phyloP scores from a whole-genome alignment of 2,113 vertebrate genomes.

The Dicentrarchus labrax region DNA sequence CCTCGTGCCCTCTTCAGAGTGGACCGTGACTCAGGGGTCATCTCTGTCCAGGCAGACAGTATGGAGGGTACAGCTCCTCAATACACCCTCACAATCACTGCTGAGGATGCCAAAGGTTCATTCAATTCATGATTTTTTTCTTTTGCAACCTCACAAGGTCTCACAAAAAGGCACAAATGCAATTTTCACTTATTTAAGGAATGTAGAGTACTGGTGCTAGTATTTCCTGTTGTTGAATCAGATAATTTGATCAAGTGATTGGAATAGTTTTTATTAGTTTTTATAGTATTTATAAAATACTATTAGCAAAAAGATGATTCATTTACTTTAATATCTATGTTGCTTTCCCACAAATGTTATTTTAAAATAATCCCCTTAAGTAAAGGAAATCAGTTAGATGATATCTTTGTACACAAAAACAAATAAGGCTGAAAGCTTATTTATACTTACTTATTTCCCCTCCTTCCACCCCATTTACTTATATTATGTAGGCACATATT shows the following conservation, averaged over 20 bases:
- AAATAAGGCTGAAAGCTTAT: neutral
- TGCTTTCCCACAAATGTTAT: no score
- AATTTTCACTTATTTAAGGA: neutral
- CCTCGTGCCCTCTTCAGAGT: slow-evolving; percentile 83
- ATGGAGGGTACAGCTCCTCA: slow-evolving; percentile 78
- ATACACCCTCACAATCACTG: slow-evolving; percentile 80
- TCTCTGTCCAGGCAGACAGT: slow-evolving; percentile 80
- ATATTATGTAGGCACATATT: neutral
- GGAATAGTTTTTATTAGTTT: neutral
- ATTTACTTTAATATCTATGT: no score
- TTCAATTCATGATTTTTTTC: neutral
- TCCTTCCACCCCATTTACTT: neutral
- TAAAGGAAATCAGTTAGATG: neutral
- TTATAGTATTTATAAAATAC: no score
- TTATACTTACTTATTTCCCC: neutral
- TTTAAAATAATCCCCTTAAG: no score
- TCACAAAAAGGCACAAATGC: neutral
- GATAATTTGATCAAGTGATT: neutral
- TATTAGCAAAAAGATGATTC: no score
- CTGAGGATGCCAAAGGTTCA: slow-evolving; percentile 86
- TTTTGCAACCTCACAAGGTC: neutral
- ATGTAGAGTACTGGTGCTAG: neutral
- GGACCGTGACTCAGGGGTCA: slow-evolving; percentile 78
- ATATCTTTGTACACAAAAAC: neutral
- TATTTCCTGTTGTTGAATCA: neutral